Percentiles rank a stretch among this genome's conserved stretches.
These are phyloP conservation scores for Xestia rhomboidea DNA, from an alignment of 2,888 invertebrate genomes.

Conservation along the genomic window DNA sequence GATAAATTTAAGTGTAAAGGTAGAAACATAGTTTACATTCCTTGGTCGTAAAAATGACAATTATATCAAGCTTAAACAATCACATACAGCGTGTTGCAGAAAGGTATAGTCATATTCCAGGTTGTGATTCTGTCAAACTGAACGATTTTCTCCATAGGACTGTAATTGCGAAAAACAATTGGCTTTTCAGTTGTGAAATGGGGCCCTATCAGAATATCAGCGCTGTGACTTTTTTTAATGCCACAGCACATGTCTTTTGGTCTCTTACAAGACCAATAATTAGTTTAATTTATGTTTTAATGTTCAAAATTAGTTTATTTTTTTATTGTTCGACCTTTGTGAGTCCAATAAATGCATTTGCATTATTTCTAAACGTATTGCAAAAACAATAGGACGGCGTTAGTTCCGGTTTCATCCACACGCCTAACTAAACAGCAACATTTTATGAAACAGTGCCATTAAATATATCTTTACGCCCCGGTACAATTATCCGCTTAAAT, in stretches of 20 bases:
- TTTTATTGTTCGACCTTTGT: too few species aligned
- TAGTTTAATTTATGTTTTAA: too few species aligned
- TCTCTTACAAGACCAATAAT: too few species aligned
- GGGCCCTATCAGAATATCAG: too few species aligned
- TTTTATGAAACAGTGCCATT: neutral
- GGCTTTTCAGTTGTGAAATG: too few species aligned
- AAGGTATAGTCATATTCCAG: too few species aligned
- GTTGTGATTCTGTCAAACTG: too few species aligned
- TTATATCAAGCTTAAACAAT: neutral
- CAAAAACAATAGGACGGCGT: neutral
- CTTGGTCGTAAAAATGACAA: neutral
- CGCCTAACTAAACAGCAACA: neutral
- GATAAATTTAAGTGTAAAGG: constrained; percentile 33
- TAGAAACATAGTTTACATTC: constrained; percentile 9
- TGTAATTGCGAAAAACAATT: too few species aligned
- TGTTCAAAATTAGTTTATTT: too few species aligned
- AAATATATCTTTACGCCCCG: constrained; percentile 2
- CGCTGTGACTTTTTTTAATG: too few species aligned
- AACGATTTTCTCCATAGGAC: too few species aligned
- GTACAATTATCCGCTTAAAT: constrained; percentile 24
- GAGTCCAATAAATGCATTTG: neutral
- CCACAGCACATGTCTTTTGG: too few species aligned
- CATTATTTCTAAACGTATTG: neutral
- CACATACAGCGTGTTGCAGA: neutral
- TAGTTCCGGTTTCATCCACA: neutral